Conservation (phyloP, 2,888 invertebrate species). For the Sisyra terminalis region DNA sequence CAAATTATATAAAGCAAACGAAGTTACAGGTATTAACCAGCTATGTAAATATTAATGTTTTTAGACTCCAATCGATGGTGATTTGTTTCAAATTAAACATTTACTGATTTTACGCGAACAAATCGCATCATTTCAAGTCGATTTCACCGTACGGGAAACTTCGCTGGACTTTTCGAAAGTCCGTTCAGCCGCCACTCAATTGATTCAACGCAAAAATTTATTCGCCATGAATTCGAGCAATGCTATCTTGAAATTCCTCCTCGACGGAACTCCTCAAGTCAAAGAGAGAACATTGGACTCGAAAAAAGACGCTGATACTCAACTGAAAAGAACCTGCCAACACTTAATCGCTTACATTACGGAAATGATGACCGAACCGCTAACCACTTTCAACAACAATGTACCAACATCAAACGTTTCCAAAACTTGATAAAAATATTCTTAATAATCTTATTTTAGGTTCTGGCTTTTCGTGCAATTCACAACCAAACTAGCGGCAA, state of each 20-base stretch:
- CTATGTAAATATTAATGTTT: constrained; percentile 15
- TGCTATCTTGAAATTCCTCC: constrained; percentile 76
- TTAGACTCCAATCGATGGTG: constrained; percentile 72
- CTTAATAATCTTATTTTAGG: neutral
- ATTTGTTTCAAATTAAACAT: constrained; percentile 96
- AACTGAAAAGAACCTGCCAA: constrained; percentile 81
- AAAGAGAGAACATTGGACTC: constrained; percentile 87
- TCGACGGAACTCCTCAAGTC: constrained; percentile 89
- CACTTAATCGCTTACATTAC: constrained; percentile 70
- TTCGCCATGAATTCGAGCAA: constrained; percentile 75
- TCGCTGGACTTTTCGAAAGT: constrained; percentile 86
- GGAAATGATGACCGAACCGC: constrained; percentile 53
- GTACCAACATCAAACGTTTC: no score
- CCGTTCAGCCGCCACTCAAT: constrained; percentile 65
- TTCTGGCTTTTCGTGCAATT: neutral
- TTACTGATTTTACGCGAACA: constrained; percentile 91
- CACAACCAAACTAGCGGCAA: neutral
- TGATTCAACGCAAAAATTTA: constrained; percentile 62
- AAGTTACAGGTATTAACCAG: no score
- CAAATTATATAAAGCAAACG: no score
- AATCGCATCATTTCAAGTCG: constrained; percentile 95
- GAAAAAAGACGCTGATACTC: constrained; percentile 87
- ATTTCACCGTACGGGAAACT: constrained; percentile 84
- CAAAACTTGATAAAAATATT: no score
- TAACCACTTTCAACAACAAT: constrained; percentile 25